Base-by-base conservation (phyloP, 2,888 invertebrate genomes). In the Volucella bombylans region DNA sequence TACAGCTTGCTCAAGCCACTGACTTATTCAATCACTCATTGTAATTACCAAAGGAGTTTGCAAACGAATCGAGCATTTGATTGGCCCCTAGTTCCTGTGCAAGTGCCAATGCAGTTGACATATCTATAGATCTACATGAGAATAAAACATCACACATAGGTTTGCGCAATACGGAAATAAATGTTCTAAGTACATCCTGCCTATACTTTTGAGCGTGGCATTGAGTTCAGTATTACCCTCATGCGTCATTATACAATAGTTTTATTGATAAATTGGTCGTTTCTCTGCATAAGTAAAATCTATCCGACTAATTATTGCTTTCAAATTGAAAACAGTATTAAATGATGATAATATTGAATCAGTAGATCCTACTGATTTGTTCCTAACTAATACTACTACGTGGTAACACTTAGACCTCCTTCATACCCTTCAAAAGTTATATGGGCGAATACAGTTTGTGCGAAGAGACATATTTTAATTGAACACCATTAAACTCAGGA, bases 371-470 rank as follows among this genome's bases (percentile, higher is more conserved):
- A 43, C 11, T 49, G 9, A 61, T 82, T 76, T 45, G 57, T 82
- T 38, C 65, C 43, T 45, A 71, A 12, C 2, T 39, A 83, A 69
- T 12, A 73, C 78, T n/a, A 83, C 69, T 4, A 69, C 78, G 12
- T 79, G 67, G 18, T 86, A 85, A 18, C 39, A 47, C 57, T 79
- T 4, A 4, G 49, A 73, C 15, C 82, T 83, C 82, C 69, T 39
- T 54, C 52, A 57, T 74, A 82, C 4, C 12, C 23, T 39, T 62
- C 74, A n/a, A 72, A 82, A 1, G 74, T 14, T 41, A 59, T 72
- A 55, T 82, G 73, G 1, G 78, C 68, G 38, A 55, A 61, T n/a
- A 65, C 79, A 23, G 85, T 76, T 50, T 54, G 54, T 2, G 2
- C 18, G 2, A 18, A 18, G 18, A 18, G 18, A 23, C 2, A 0